Evolutionary conservation across 2,113 vertebrate species (phyloP), one percentile per base, ranked within the genome.

Genomic region (Corythornis vintsioides): DNA sequence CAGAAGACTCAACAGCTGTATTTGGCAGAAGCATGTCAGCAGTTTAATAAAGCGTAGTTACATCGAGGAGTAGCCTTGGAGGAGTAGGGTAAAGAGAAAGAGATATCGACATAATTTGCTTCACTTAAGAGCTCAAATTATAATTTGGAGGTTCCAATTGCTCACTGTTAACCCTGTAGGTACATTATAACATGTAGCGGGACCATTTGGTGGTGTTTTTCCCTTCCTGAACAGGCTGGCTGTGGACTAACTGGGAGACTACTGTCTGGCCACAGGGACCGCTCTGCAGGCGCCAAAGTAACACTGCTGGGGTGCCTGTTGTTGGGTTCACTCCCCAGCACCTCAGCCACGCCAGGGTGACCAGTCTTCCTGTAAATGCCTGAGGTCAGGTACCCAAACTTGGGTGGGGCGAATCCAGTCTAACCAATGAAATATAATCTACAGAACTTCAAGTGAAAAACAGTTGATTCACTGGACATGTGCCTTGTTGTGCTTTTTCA

Each of bases 271-370:
- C 15, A 8, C 13, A 26, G 31, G 17, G 56, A 50, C 31, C 6
- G 3, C 9, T 42, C 52, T 31, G 17, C 47, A 42, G 5, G 11
- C 3, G 17, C 3, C 8, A 13, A 21, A 17, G n/a, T 45, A 12
- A 6, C 0, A 2, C 43, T 40, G 47, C 47, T 15, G 25, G 1
- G 47, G 47, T 45, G 43, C 43, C 43, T 15, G 17, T 10, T 28
- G 11, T 29, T 0, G 1, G n/a, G 29, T 21, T 10, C 0, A 0
- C 19, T 60, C 10, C 60, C 55, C 4, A 6, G 26, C 13, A 24
- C 24, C 52, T 19, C 9, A 5, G 6, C 14, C n/a, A 28, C 42
- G n/a, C 1, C 35, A 13, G 28, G 14, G n/a, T 53, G 80, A 6
- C 24, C 15, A 40, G 33, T 35, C 7, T 24, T 33, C 1, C 7